A percentile compares a stretch with the other conserved stretches of the same genome.
phyloP scores from a whole-genome alignment of 2,113 vertebrate genomes.

The Pseudorhombus dupliciocellatus region DNA sequence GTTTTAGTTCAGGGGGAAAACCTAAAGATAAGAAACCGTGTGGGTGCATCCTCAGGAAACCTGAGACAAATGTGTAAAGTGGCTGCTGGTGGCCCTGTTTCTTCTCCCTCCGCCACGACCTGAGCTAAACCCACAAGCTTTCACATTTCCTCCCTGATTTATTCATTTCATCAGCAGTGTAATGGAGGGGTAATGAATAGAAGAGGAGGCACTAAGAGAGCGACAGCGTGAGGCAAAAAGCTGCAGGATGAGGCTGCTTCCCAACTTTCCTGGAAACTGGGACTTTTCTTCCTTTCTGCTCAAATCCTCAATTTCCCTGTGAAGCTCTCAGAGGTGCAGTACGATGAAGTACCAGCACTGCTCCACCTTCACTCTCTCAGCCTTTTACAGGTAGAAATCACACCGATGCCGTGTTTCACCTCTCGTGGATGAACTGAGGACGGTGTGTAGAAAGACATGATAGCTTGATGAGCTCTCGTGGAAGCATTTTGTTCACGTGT shows the following conservation, averaged over 20 bases:
- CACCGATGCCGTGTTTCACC: not conserved
- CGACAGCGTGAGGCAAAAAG: conserved; percentile 3
- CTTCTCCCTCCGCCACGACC: not conserved
- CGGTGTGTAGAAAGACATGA: conserved; percentile 25
- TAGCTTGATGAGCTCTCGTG: conserved; percentile 18
- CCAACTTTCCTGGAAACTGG: conserved; percentile 35
- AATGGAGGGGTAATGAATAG: conserved; percentile 29
- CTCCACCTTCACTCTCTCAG: not conserved
- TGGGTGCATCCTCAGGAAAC: not conserved
- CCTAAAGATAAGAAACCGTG: too few species aligned
- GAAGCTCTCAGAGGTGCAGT: conserved; percentile 17
- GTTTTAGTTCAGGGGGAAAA: too few species aligned
- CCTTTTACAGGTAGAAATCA: conserved; percentile 17
- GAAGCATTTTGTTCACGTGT: conserved; percentile 25
- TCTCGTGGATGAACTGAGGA: too few species aligned
- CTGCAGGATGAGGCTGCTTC: conserved; percentile 5
- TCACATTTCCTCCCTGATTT: conserved; percentile 33
- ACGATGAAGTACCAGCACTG: too few species aligned
- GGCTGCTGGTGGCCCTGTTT: not conserved
- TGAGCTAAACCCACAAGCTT: conserved; percentile 38
- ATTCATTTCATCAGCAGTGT: conserved; percentile 36
- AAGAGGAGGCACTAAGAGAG: conserved; percentile 14
- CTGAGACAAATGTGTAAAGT: not conserved
- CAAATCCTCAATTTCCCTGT: conserved; percentile 35
- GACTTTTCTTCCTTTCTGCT: conserved; percentile 31